Base-by-base conservation (phyloP, 2,888 invertebrate species). In the Aphodius sticticus region DNA sequence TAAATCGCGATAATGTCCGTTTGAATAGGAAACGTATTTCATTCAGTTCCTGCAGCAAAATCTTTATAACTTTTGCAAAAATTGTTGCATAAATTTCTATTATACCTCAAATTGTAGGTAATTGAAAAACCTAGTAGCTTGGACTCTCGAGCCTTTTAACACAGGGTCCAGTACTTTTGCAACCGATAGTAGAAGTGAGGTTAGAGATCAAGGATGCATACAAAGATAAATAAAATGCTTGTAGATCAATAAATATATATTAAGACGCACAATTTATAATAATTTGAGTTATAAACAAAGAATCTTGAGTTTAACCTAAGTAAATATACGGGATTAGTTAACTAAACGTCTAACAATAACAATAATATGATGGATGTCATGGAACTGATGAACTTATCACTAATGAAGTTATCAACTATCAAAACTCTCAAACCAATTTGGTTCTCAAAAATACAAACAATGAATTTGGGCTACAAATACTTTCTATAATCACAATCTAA, bases 401-500 rank as follows among this genome's bases (percentile, higher is more conserved):
- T 53, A 53, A 2, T 1, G 3, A 53, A 5, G 4, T 1, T 12
- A 26, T 53, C 12, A 5, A 53, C 53, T 53, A 53, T 53, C 53
- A 5, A 26, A 53, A 53, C 12, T 53, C 12, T 53, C 53, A 53
- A 53, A 53, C 53, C 7, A 70, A 2, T 70, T 70, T 70, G 7
- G n/a, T 3, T 70, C 70, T 70, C 70, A 2, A 14, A 70, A 70
- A 15, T 16, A 70, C 7, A 70, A 69, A 69, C 14, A 69, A 2
- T 16, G 26, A 70, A 70, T 14, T 12, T n/a, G 7, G 1, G 36
- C 36, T 26, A 72, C 2, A 35, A 72, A 72, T 35, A 26, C 26
- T 16, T 16, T 72, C 35, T 7, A 35, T 36, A n/a, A 35, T 74
- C 16, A 74, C 37, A 70, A 70, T 26, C 70, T 70, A 70, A 70